Evolutionary conservation across 2,797 vertebrate species (phyloP), one percentile per base, ranked within the genome.

Genomic region (Threskiornis aethiopicus): DNA sequence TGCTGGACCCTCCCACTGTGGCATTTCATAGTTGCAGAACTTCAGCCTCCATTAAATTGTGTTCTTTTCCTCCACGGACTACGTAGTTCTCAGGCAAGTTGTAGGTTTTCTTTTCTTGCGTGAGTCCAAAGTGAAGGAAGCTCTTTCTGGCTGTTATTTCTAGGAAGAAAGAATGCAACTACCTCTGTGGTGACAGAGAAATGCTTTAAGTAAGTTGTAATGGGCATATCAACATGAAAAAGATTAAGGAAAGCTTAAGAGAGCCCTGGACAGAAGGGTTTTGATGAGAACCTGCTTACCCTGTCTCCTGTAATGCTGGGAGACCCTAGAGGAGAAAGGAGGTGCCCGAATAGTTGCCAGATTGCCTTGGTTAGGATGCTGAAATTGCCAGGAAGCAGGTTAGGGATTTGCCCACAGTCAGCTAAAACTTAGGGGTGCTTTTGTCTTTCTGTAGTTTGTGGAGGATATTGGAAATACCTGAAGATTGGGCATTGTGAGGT

Each of bases 31-130:
- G 65, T 18, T 77, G 17, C 49, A 59, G 69, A 31, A n/a, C 59
- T 64, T 72, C 8, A 52, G 1, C 17, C 8, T 66, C 24, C 3
- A 7, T 47, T 51, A 66, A 37, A 2, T 0, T 12, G 3, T n/a
- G 51, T 37, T n/a, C 11, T 9, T 41, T 14, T 2, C 44, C 9
- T 87, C 39, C 22, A 9, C 16, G 20, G 4, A 7, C 10, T 42
- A 4, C 25, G 37, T 0, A 29, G 18, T 28, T 78, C 41, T 62
- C 3, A 2, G 47, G 9, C 11, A 78, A 39, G 47, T 39, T 39
- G 37, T 39, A 39, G 37, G 15, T 11, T 3, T n/a, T n/a, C 39
- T 85, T 86, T 46, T 24, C 15, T 70, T 66, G 11, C 14, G 6
- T 31, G 19, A 70, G 19, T 64, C 58, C 3, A 4, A 29, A 59